Conservation (phyloP, 2,888 invertebrate species). For the Ennomos quercinarius region DNA sequence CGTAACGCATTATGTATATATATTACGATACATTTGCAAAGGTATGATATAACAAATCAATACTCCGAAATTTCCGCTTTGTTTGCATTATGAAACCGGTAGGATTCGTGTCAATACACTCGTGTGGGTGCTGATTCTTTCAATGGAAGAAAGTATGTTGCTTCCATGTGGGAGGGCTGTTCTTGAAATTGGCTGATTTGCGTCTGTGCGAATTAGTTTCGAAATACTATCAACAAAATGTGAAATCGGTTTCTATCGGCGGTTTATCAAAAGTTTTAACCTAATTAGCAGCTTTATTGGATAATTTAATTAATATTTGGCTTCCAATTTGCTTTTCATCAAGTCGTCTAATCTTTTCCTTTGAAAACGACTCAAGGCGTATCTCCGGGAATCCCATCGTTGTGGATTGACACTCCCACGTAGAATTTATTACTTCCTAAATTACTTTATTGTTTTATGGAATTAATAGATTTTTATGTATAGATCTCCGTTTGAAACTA, state of each 20-base stretch:
- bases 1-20: conserved; percentile 47
- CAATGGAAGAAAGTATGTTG: conserved; percentile 75
- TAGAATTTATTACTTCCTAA: conserved; percentile 78
- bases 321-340: conserved; percentile 58
- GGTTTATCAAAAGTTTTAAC: conserved; percentile 27
- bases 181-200: conserved; percentile 56
- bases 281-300: conserved; percentile 36
- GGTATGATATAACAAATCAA: conserved; percentile 66
- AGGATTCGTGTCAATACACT: conserved; percentile 71
- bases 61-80: conserved; percentile 68
- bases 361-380: conserved; percentile 58
- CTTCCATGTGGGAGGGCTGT: conserved; percentile 54
- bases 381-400: conserved; percentile 72
- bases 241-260: conserved; percentile 6
- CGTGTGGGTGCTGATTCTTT: conserved; percentile 66
- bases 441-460: conserved; percentile 67
- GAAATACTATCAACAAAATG: conserved; percentile 16
- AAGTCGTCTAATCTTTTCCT: conserved; percentile 62
- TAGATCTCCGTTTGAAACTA: conserved; percentile 6
- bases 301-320: conserved; percentile 33
- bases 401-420: conserved; percentile 63
- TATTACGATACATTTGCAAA: conserved; percentile 47
- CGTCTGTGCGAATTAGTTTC: conserved; percentile 10
- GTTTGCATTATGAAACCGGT: conserved; percentile 74
- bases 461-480: conserved; percentile 33